Evolutionary conservation across 2,113 vertebrate genomes (phyloP).

Genomic region (Eira barbara): DNA sequence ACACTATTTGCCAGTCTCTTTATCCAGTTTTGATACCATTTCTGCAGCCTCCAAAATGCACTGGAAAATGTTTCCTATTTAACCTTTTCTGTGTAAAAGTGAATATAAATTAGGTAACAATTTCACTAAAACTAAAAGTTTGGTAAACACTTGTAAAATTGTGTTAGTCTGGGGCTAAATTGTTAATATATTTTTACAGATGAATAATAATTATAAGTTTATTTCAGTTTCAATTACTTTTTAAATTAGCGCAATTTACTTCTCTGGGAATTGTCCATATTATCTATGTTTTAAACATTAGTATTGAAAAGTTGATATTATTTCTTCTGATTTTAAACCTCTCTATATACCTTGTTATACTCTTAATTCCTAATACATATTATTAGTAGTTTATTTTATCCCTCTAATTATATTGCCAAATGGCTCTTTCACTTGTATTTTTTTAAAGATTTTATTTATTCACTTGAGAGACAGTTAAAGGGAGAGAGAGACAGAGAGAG

Average conservation of each 20-base stretch:
- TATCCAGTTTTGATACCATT: neutral
- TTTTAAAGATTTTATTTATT: neutral
- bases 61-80: neutral
- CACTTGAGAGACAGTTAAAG: neutral
- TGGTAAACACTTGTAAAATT: neutral
- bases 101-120: neutral
- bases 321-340: neutral
- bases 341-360: neutral
- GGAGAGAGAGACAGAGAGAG: neutral
- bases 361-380: neutral
- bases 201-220: neutral
- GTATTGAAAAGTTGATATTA: neutral
- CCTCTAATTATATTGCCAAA: neutral
- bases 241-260: neutral
- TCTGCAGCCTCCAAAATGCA: neutral
- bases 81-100: neutral
- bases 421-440: neutral
- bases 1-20: neutral
- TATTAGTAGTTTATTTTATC: neutral
- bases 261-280: neutral
- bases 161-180: neutral
- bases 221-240: neutral
- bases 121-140: neutral
- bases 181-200: constrained; percentile 7
- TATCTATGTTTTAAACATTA: neutral